Base-by-base conservation (phyloP, 2,888 invertebrate genomes). In the Diaperis boleti region DNA sequence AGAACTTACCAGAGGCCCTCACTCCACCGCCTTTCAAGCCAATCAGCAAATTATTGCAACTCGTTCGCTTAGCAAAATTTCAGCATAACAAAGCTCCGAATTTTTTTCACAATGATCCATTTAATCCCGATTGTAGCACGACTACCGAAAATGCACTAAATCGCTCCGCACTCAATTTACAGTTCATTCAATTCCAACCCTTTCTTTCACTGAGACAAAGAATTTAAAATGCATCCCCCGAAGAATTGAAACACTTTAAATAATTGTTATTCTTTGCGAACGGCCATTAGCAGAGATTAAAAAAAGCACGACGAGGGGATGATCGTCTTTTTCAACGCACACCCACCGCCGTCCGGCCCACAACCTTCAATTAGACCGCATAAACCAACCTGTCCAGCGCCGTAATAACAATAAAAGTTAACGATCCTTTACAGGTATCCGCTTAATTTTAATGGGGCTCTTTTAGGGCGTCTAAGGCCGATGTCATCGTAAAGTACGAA, bases 191-290 rank as follows among this genome's bases (percentile, higher is more conserved):
- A 73, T 76, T 65, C 64, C 68, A 77, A 76, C 76, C 76, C 76
- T 76, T 77, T 76, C 76, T 72, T 71, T 75, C 68, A 49, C 68
- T 62, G 64, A 72, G 72, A 74, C 73, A 76, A 76, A 74, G 75
- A 75, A 75, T 77, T 73, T 71, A 69, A 71, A 75, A 76, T 72
- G 69, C 74, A 70, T 76, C 76, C 75, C 59, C 69, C 67, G 69
- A 70, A 54, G 76, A 74, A 73, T 73, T 73, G 72, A 72, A 75
- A 77, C 78, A 78, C 78, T 78, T 76, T 75, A 74, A 76, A 77
- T 78, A 78, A 78, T 78, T 78, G 76, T 77, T 75, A 52, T 50
- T 52, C 52, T 52, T 41, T 26, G 49, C 49, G 47, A 39, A 47
- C 49, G 49, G 13, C 41, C 59, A 45, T 59, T 39, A 35, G 49